A percentile compares a stretch with the other conserved stretches of the same genome.
Conservation (phyloP, 2,888 invertebrate species). For the Sicus ferrugineus region DNA sequence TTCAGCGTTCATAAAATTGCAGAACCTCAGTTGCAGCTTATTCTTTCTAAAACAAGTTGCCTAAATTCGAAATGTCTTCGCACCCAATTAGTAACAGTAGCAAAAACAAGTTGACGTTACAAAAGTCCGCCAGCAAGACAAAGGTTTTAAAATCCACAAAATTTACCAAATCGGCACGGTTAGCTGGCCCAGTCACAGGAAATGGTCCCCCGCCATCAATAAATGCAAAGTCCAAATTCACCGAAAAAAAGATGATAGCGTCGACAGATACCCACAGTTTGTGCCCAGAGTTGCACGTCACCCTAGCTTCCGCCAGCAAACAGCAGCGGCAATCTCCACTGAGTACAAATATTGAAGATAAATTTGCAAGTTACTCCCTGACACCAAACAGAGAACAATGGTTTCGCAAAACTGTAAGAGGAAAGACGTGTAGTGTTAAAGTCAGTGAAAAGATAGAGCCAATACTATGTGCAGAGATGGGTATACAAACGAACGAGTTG, state of each 20-base stretch:
- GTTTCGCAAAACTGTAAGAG: slow-evolving; percentile 26
- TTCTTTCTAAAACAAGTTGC: not conserved
- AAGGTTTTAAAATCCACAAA: not conserved
- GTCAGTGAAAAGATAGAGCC: slow-evolving; percentile 14
- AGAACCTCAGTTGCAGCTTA: not conserved
- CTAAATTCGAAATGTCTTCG: slow-evolving; percentile 2
- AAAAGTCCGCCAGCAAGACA: slow-evolving; percentile 1
- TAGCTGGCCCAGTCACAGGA: slow-evolving; percentile 2
- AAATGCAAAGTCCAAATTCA: slow-evolving; percentile 26
- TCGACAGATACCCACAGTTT: slow-evolving; percentile 28
- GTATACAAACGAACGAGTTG: slow-evolving; percentile 52
- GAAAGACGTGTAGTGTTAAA: slow-evolving; percentile 19
- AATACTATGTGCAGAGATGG: slow-evolving; percentile 38
- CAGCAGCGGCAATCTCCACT: not conserved
- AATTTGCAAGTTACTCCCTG: not conserved
- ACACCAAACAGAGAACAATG: slow-evolving; percentile 3
- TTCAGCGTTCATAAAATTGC: not conserved
- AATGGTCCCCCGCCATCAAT: not conserved
- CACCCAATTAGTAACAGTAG: slow-evolving; percentile 1
- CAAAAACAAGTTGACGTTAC: not conserved
- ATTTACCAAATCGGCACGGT: slow-evolving; percentile 5
- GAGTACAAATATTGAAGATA: not conserved
- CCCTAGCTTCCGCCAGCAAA: not conserved
- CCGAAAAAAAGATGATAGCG: slow-evolving; percentile 14
- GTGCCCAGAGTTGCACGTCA: slow-evolving; percentile 5